A percentile compares a stretch with the other conserved stretches of the same genome.
These are phyloP conservation scores for Pseudochromis fuscus DNA, from an alignment of 2,797 vertebrate species.

Conservation along the genomic window DNA sequence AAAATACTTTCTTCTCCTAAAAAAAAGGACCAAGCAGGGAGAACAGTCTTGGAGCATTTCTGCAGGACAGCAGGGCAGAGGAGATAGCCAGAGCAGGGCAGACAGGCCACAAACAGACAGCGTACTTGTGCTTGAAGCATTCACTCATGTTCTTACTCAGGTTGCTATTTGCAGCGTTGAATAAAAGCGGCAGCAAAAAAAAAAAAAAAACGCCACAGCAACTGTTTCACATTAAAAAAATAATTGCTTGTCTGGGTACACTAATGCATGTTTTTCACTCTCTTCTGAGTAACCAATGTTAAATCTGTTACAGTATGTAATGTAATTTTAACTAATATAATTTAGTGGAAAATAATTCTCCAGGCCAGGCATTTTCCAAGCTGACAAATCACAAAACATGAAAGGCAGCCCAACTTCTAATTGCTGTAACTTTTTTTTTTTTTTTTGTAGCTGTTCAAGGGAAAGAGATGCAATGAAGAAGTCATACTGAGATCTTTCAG, in stretches of 20 bases:
- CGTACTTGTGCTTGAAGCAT: constrained; percentile 2
- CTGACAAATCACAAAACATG: constrained; percentile 33
- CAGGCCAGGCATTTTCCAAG: constrained; percentile 3
- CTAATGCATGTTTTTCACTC: background rate
- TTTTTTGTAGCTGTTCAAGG: constrained; percentile 27
- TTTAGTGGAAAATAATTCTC: constrained; percentile 35
- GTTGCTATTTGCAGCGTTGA: constrained; percentile 22
- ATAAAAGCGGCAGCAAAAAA: constrained; percentile 12
- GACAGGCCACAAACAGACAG: constrained; percentile 24
- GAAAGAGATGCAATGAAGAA: constrained; percentile 36
- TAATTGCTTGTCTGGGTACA: constrained; percentile 8
- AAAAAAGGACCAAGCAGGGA: constrained; percentile 45
- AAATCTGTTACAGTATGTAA: constrained; percentile 12
- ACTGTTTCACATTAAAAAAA: constrained; percentile 15
- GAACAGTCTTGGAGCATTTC: constrained; percentile 45
- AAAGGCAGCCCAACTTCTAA: constrained; percentile 49
- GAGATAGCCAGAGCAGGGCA: constrained; percentile 32
- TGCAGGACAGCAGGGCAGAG: constrained; percentile 39
- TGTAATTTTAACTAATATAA: constrained; percentile 28
- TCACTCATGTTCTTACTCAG: constrained; percentile 8
- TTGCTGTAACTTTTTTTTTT: constrained; percentile 21
- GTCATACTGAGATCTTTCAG: constrained; percentile 50
- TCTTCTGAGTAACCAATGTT: constrained; percentile 5
- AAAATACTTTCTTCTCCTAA: constrained; percentile 20
- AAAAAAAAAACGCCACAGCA: constrained; percentile 10